Evolutionary conservation across 1,140 invertebrate species (phyloP), one percentile per base, ranked within the genome.

Genomic region (Caenorhabditis brenneri): DNA sequence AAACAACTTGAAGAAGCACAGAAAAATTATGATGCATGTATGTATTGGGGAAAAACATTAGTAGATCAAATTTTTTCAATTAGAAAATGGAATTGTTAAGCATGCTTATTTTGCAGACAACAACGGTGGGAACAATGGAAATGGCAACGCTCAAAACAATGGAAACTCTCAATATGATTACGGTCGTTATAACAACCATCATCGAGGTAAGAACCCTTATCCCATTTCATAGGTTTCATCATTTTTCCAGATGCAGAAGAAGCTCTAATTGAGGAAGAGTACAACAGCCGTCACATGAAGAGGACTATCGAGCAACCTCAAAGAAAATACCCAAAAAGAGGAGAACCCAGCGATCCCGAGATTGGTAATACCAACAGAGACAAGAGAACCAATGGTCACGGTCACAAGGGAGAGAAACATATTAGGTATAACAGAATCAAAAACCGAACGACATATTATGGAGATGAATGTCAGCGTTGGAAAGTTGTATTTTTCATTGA

Each of bases 171-270:
- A 46, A 22, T 19, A 42, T 19, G n/a, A 74, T n/a, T 42, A 74
- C 33, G 60, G 24, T 36, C 60, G 33, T 36, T 39, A 36, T 19
- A 9, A 65, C 0, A 33, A 65, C 16, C 31, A 65, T n/a, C 31
- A 65, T 19, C 65, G 65, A 42, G 65, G 65, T 74, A 74, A 42
- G 19, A 33, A 5, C 22, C n/a, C 2, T 15, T 27, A 2, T 0
- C 24, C 0, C n/a, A 42, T 74, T 42, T 10, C 33, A 24, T 24
- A 22, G 29, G 6, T 42, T 42, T 74, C 29, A 74, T 74, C 10
- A 27, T 42, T 42, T 24, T 74, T 74, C 36, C 65, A 74, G 65
- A 74, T 42, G 65, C n/a, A 74, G 65, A 74, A 46, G n/a, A 74
- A 4, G 65, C 65, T 7, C 15, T 74, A n/a, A 74, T 74, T 10